Conservation (phyloP, 2,113 vertebrate genomes). For the Microcebus lehilahytsara region DNA sequence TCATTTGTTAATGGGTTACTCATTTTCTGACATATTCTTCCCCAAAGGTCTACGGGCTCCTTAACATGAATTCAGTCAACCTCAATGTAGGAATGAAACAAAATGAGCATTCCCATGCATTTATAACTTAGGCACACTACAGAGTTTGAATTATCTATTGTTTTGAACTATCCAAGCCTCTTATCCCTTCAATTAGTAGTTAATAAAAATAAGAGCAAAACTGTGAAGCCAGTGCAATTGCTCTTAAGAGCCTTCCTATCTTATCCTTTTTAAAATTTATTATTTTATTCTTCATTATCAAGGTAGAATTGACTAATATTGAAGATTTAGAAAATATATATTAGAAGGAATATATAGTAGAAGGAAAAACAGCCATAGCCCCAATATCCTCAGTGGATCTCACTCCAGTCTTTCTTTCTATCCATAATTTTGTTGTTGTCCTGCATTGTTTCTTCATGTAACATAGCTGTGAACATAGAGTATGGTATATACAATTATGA, state of each 20-base stretch:
- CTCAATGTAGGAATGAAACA: neutral
- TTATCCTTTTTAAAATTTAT: neutral
- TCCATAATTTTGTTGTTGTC: neutral
- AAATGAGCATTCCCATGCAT: neutral
- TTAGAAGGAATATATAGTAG: neutral
- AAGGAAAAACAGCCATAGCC: neutral
- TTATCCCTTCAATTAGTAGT: neutral
- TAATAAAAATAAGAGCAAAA: neutral
- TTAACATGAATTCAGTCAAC: neutral
- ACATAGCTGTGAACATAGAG: neutral
- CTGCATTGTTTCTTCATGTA: neutral
- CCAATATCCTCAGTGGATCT: neutral
- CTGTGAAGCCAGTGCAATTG: neutral
- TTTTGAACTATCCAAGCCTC: neutral
- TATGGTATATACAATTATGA: neutral
- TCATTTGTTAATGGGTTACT: neutral
- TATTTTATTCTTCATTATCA: neutral
- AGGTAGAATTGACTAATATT: neutral
- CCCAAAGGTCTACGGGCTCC: neutral
- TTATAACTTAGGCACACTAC: neutral
- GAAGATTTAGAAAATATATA: neutral
- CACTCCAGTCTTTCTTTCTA: neutral
- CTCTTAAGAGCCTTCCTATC: neutral
- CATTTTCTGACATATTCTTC: neutral
- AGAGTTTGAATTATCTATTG: neutral